Evolutionary conservation across 2,888 invertebrate genomes (phyloP), one percentile per base, ranked within the genome.

Genomic region (Drosophila nr. perissopoda): DNA sequence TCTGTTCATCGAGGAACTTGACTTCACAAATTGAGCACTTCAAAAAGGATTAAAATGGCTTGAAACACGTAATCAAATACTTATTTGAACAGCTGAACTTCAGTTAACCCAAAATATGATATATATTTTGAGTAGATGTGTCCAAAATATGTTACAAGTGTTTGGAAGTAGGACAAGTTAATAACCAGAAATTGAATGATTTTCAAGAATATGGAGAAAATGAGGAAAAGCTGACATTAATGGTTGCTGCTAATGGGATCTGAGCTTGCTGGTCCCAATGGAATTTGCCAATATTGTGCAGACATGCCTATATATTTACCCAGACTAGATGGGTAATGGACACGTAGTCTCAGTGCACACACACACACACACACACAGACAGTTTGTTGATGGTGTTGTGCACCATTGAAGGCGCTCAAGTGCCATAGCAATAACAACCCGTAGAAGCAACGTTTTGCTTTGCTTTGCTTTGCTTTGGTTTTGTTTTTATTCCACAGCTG

Each of bases 381-480:
- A 40, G 29, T 40, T 29, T 29, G n/a, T 18, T 36, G 42, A 8
- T 48, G 48, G 48, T 49, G 27, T 31, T 18, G 13, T 54, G 62
- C 62, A 68, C 21, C 59, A 27, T 52, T 21, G 42, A 4, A 36
- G 11, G 45, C 29, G 21, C 36, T 57, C 27, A 48, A 58, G 69
- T 58, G 67, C 42, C 36, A 51, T 42, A 27, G 33, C 13, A 29
- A 57, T 13, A 62, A 70, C 56, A 71, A 57, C 51, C 45, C 48
- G 57, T 54, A 33, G 64, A 54, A 51, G 64, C 27, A 64, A 72
- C 38, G 51, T 54, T 62, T 72, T 38, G 69, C 27, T 53, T 49
- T 57, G 56, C 29, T 42, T 49, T 57, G 56, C 29, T 42, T 42
- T 21, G 11, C 11, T 36, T 66, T 49, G 38, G 29, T 45, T 13